These are phyloP conservation scores for Antheraea mylitta DNA, from an alignment of 1,140 invertebrate species.

Conservation along the genomic window DNA sequence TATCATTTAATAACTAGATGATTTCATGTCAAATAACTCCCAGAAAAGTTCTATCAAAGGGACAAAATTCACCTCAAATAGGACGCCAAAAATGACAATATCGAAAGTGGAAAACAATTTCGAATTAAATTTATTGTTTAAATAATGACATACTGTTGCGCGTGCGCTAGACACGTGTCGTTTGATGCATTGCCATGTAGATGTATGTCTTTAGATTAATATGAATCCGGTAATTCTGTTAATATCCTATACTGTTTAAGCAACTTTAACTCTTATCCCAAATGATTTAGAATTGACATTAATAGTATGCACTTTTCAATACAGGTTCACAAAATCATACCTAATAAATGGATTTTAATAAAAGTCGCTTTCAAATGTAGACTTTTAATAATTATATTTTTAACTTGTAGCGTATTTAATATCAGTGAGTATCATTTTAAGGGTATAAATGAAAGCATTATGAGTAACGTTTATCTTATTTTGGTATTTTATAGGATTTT, in stretches of 20 bases:
- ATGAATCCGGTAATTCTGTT: background rate
- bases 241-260: background rate
- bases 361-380: constrained; percentile 15
- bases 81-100: background rate
- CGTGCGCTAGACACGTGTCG: constrained; percentile 24
- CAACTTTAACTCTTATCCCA: background rate
- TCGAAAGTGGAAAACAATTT: constrained; percentile 31
- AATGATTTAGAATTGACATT: background rate
- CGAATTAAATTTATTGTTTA: constrained; percentile 66
- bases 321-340: no score
- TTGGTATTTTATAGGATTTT: no score
- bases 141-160: constrained; percentile 51
- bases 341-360: constrained; percentile 15
- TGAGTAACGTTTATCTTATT: no score
- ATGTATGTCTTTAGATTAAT: background rate
- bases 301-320: no score
- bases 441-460: no score
- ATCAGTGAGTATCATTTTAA: no score
- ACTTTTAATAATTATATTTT: no score
- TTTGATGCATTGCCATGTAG: background rate
- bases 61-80: no score
- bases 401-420: no score
- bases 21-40: no score
- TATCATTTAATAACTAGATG: no score
- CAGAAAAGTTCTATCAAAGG: no score